These are phyloP conservation scores for Chanos chanos DNA, from an alignment of 2,797 vertebrate genomes.

Conservation along the genomic window DNA sequence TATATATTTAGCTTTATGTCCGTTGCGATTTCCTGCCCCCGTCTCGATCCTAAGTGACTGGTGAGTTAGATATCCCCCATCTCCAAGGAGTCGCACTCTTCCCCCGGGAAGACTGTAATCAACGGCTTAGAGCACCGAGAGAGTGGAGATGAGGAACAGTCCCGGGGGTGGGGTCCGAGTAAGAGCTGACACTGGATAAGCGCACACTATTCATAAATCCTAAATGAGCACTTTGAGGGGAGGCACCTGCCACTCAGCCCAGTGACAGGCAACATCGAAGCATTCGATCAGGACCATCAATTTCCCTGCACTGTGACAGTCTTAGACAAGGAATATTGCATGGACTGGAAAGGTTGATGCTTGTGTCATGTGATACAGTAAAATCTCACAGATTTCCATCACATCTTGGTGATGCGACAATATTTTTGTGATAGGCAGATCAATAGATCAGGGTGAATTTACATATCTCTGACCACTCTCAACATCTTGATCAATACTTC, in stretches of 20 bases:
- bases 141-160: conserved; percentile 18
- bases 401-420: no score
- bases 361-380: no score
- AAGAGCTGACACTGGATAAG: neutral
- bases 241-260: conserved; percentile 27
- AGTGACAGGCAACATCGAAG: conserved; percentile 2
- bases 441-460: no score
- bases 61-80: conserved; percentile 67
- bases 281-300: no score
- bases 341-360: no score
- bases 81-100: conserved; percentile 64
- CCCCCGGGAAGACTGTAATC: conserved; percentile 67
- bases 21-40: conserved; percentile 84
- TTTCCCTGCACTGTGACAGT: no score
- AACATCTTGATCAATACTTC: no score
- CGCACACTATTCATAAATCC: conserved; percentile 19
- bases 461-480: no score
- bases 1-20: conserved; percentile 88
- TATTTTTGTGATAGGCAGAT: no score
- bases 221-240: conserved; percentile 7
- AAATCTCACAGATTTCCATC: no score
- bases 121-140: conserved; percentile 57
- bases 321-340: no score
- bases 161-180: neutral
- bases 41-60: conserved; percentile 81